Evolutionary conservation across 2,797 vertebrate genomes (phyloP).

Genomic region (Alfaro cultratus): DNA sequence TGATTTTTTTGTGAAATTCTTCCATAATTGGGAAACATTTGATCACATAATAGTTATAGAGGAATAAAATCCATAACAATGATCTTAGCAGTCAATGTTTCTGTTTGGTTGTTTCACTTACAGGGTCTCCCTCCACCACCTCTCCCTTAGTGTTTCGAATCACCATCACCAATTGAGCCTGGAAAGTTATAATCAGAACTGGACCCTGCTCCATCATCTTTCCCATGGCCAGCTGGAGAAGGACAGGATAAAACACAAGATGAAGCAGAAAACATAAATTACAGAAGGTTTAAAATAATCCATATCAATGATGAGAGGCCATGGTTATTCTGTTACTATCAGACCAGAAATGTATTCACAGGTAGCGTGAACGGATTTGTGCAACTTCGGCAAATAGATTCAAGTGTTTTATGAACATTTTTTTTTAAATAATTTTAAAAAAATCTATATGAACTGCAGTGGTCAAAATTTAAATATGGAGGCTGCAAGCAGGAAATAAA

Average conservation of each 20-base stretch:
- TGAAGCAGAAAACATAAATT: not conserved
- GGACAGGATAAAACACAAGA: not conserved
- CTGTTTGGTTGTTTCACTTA: conserved; percentile 72
- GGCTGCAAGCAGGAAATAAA: not conserved
- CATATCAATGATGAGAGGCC: not conserved
- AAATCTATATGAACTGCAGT: not conserved
- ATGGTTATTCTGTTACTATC: not conserved
- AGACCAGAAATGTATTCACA: not conserved
- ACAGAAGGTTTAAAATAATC: not conserved
- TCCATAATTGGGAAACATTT: not conserved
- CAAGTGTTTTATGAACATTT: not conserved
- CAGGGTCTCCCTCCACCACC: conserved; percentile 93
- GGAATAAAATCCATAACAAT: not conserved
- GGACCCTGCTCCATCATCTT: conserved; percentile 99
- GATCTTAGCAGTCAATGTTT: not conserved
- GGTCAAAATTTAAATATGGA: not conserved
- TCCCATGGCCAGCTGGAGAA: conserved; percentile 90
- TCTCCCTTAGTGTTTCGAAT: conserved; percentile 88
- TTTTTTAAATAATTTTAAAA: not conserved
- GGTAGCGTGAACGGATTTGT: not conserved
- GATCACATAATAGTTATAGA: not conserved
- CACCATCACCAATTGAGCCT: conserved; percentile 94
- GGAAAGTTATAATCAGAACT: conserved; percentile 95
- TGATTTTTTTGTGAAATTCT: not conserved
- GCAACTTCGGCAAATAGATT: not conserved